Percentiles rank a stretch among this genome's conserved stretches.
Conservation (phyloP, 2,888 invertebrate genomes). For the Trileptium ribeirensis region DNA sequence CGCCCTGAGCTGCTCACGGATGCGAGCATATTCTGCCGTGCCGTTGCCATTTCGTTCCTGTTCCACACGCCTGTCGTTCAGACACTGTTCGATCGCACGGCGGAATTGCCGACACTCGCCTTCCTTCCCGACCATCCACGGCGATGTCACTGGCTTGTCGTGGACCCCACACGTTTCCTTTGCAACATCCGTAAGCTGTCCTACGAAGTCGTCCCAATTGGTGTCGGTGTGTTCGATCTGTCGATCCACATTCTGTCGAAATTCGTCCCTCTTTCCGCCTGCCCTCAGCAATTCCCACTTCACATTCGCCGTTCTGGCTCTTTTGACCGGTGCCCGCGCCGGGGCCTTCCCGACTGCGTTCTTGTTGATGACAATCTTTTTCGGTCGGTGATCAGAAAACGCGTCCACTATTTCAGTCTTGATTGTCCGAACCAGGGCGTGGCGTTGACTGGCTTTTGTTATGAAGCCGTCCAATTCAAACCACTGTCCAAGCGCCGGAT, state of each 20-base stretch:
- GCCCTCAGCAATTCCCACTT: neutral
- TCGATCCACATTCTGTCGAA: neutral
- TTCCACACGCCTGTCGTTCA: neutral
- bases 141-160: neutral
- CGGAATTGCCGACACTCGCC: neutral
- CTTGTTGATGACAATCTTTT: neutral
- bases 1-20: neutral
- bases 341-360: neutral
- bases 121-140: neutral
- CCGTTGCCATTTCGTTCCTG: neutral
- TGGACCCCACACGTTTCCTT: neutral
- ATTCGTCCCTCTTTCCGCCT: neutral
- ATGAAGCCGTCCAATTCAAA: conserved; percentile 2
- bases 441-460: neutral
- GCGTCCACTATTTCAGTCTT: neutral
- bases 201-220: neutral
- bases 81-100: neutral
- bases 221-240: neutral
- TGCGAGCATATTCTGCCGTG: neutral
- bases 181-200: neutral
- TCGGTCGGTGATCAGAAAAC: neutral
- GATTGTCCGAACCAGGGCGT: neutral
- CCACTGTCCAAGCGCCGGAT: conserved; percentile 2
- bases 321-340: neutral
- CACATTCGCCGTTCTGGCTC: neutral